A percentile compares a stretch with the other conserved stretches of the same genome.
phyloP scores from a whole-genome alignment of 1,140 invertebrate species.

The Platyscapa corneri region DNA sequence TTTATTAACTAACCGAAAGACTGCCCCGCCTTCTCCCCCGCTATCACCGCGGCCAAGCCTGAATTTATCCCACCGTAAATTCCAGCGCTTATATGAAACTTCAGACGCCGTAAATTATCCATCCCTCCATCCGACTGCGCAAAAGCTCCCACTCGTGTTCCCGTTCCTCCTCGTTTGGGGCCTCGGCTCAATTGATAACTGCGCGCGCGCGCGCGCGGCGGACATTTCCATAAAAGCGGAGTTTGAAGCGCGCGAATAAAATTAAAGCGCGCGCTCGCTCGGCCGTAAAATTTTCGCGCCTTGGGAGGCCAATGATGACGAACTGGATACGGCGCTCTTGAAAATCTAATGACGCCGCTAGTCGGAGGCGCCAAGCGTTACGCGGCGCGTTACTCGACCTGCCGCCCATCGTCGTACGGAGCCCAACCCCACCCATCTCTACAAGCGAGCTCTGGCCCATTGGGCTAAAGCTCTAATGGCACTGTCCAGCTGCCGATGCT shows the following conservation, averaged over 20 bases:
- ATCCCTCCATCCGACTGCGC: background rate
- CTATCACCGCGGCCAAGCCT: background rate
- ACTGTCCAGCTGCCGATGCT: no score
- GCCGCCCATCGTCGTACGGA: no score
- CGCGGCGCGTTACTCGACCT: no score
- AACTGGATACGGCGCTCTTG: constrained; percentile 67
- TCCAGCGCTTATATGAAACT: constrained; percentile 12
- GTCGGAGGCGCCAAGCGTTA: constrained; percentile 59
- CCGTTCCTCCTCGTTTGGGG: background rate
- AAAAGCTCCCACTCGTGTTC: constrained; percentile 4
- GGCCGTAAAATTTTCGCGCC: constrained; percentile 64
- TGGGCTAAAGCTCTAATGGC: no score
- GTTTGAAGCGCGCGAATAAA: no score
- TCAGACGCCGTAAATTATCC: constrained; percentile 28
- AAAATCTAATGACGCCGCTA: constrained; percentile 69
- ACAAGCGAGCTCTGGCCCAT: no score
- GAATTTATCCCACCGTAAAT: constrained; percentile 46
- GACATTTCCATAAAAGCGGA: constrained; percentile 43
- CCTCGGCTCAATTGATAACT: constrained; percentile 13
- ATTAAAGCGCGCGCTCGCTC: constrained; percentile 43
- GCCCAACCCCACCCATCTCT: no score
- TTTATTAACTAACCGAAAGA: constrained; percentile 36
- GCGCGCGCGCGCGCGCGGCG: background rate
- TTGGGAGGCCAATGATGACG: constrained; percentile 70
- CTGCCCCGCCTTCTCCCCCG: background rate